phyloP scores from a whole-genome alignment of 2,113 vertebrate species.

The Syngnathus floridae region DNA sequence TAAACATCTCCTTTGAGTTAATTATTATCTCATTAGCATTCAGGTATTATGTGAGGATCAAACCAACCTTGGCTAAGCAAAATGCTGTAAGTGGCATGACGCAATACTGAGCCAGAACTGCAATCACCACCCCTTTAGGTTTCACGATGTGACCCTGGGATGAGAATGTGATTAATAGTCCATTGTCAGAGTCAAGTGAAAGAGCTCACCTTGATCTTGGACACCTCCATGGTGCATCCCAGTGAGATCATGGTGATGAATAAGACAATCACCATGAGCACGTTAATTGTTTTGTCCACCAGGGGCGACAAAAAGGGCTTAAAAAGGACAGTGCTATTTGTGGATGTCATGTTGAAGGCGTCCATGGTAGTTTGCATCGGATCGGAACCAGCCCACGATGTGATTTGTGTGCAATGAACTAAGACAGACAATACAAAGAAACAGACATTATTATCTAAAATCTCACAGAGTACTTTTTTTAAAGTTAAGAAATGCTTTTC shows the following conservation, averaged over 20 bases:
- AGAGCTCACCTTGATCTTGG: conserved; percentile 69
- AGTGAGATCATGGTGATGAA: conserved; percentile 67
- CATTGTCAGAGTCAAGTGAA: neutral
- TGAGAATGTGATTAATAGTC: neutral
- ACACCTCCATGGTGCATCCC: conserved; percentile 78
- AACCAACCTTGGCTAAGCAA: conserved; percentile 62
- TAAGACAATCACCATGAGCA: conserved; percentile 45
- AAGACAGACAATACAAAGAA: neutral
- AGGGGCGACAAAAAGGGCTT: conserved; percentile 18
- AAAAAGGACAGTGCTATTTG: neutral
- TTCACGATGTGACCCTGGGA: conserved; percentile 66
- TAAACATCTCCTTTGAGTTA: neutral
- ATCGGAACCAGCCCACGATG: neutral
- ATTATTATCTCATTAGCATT: neutral
- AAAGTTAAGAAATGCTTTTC: neutral
- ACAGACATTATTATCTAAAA: neutral
- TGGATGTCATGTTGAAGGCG: neutral
- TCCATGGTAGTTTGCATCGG: neutral
- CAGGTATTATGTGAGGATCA: neutral
- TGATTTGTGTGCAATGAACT: neutral
- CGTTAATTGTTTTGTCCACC: conserved; percentile 47
- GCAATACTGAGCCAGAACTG: conserved; percentile 73
- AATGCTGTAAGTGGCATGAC: conserved; percentile 82
- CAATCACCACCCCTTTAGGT: conserved; percentile 72
- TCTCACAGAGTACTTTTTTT: neutral